Base-by-base conservation (phyloP, 2,888 invertebrate species). In the Synanthedon formicaeformis region DNA sequence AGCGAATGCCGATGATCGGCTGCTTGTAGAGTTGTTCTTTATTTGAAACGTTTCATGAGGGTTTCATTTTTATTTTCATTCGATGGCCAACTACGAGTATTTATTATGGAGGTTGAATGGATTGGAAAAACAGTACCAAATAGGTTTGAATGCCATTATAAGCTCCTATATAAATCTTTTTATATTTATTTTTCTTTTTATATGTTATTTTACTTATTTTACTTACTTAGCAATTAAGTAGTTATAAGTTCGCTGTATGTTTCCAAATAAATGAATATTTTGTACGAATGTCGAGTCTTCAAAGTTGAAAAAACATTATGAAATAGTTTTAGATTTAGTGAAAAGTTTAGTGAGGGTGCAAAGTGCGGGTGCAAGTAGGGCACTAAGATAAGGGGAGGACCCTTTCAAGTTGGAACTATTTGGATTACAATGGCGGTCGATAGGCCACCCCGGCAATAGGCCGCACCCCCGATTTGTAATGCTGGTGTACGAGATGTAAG, bases 1-100 rank as follows among this genome's bases (percentile, higher is more conserved):
- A 78, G 78, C 74, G 70, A 61, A 66, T 75, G 66, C 75, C 73
- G 70, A 73, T 70, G 75, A 66, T 73, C 72, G 80, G 75, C 75
- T 63, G 73, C 65, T 69, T 66, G 66, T 73, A 75, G 67, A 71
- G 69, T 70, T 60, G 67, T 81, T 80, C 78, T 61, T 66, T 56
- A 57, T 80, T 83, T 64, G 65, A 81, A 78, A 63, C 64, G 57
- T 52, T 53, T 55, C 54, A 55, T 56, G 56, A 55, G 49, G 12
- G 8, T 49, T 27, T 50, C 40, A 23, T 13, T 50, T 13, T 34
- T 10, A 10, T 49, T 13, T 49, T 49, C 34, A 34, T 49, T 14
- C 45, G 14, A 12, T 45, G 45, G 45, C 13, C 45, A 45, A 13
- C 8, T 10, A n/a, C n/a, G n/a, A n/a, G n/a, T n/a, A 45, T 41